These are phyloP conservation scores for Saturnia japonica DNA, from an alignment of 2,888 invertebrate species.

Conservation along the genomic window DNA sequence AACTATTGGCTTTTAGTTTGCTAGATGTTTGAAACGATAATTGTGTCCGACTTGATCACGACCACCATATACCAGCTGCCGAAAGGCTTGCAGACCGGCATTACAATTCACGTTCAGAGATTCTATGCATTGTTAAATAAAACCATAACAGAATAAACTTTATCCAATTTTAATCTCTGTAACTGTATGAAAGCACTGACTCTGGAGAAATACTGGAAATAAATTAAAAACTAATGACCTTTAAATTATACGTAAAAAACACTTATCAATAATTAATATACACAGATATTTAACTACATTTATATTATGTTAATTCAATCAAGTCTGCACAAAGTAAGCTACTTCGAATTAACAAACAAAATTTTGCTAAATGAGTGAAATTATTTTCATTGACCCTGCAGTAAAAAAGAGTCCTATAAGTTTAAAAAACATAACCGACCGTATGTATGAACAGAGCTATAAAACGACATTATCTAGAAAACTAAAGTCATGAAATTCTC, in stretches of 20 bases:
- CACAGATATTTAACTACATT: background rate
- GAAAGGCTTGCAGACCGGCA: no score
- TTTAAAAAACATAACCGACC: slow-evolving; percentile 26
- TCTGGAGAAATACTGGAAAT: background rate
- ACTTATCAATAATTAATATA: background rate
- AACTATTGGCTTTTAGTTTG: background rate
- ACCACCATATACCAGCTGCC: no score
- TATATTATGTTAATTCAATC: background rate
- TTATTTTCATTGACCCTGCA: background rate
- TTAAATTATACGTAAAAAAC: background rate
- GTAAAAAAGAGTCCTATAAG: slow-evolving; percentile 24
- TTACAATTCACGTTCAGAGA: no score
- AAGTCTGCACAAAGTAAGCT: background rate
- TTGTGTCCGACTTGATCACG: no score
- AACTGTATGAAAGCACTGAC: background rate
- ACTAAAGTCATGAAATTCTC: slow-evolving; percentile 19
- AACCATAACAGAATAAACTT: no score
- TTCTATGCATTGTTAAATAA: no score
- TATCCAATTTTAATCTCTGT: background rate
- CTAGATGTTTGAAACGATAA: no score
- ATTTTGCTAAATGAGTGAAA: background rate
- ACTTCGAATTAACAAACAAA: background rate
- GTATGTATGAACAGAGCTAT: slow-evolving; percentile 23
- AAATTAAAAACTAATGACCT: background rate
- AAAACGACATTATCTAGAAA: slow-evolving; percentile 25